Percentiles rank a stretch among this genome's conserved stretches.
These are phyloP conservation scores for Eulemur albifrons DNA, from an alignment of 2,797 vertebrate species.

Conservation along the genomic window DNA sequence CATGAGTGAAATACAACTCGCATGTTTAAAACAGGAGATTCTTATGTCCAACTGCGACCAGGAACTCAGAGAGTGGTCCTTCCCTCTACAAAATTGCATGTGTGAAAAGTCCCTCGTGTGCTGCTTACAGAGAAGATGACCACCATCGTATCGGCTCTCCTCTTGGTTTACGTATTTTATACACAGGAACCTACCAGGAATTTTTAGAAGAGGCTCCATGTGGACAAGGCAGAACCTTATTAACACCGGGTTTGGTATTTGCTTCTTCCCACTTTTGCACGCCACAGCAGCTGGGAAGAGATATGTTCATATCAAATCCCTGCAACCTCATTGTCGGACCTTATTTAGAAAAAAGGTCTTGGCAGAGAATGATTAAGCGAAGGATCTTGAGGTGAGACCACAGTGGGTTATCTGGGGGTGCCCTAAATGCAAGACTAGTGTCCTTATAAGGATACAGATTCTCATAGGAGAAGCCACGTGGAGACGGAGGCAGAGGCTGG, in stretches of 20 bases:
- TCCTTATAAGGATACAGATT: background rate
- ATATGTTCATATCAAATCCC: background rate
- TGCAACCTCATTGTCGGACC: background rate
- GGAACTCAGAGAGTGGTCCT: background rate
- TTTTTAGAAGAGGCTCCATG: background rate
- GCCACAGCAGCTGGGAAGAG: background rate
- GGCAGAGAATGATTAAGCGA: too few relatives aligned
- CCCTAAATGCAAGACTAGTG: too few relatives aligned
- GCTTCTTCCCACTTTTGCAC: background rate
- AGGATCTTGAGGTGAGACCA: too few relatives aligned
- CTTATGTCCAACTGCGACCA: fast-evolving
- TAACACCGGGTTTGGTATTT: background rate
- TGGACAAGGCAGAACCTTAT: fast-evolving
- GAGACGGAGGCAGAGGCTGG: too few relatives aligned
- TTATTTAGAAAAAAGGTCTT: background rate
- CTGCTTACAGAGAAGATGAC: fast-evolving
- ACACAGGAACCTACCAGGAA: fast-evolving
- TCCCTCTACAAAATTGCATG: background rate
- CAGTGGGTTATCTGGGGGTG: background rate
- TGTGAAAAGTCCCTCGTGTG: background rate
- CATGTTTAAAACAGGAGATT: too few relatives aligned
- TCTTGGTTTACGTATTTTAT: background rate
- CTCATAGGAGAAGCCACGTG: background rate
- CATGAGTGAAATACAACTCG: too few relatives aligned
- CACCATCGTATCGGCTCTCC: fast-evolving